Conservation (phyloP, 2,113 vertebrate species). For the Hippolais icterina region DNA sequence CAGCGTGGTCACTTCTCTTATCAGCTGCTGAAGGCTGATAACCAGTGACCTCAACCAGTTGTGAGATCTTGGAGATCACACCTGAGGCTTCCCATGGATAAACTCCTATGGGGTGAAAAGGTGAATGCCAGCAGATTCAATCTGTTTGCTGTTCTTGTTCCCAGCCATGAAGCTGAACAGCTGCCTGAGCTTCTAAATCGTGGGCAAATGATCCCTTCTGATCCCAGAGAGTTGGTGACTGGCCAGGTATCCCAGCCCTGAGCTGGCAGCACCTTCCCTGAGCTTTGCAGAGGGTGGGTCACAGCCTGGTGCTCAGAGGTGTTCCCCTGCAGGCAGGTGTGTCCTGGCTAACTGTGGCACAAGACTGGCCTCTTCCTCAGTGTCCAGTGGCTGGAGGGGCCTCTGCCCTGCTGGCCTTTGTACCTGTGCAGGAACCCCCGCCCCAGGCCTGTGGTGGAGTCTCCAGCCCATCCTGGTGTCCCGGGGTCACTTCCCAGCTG, state of each 20-base stretch:
- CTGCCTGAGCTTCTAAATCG: neutral
- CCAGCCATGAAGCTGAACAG: neutral
- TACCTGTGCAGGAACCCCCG: neutral
- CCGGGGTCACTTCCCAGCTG: neutral
- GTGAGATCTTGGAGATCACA: neutral
- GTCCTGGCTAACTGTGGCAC: neutral
- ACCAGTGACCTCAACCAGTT: accelerated
- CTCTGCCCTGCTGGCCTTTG: neutral
- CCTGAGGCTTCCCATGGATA: neutral
- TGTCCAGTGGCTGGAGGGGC: neutral
- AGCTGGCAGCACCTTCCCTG: neutral
- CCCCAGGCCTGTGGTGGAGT: neutral
- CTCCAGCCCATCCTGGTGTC: neutral
- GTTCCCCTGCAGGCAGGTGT: neutral
- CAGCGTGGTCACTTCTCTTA: neutral
- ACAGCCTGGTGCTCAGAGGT: neutral
- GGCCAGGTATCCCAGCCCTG: neutral
- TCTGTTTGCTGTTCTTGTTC: neutral
- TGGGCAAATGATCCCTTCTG: neutral
- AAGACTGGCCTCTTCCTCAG: neutral
- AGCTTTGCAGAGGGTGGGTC: neutral
- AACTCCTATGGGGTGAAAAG: neutral
- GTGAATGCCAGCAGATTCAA: neutral
- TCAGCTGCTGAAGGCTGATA: neutral
- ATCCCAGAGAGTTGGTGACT: accelerated